A percentile compares a stretch with the other conserved stretches of the same genome.
phyloP scores from a whole-genome alignment of 2,797 vertebrate species.

The Picus viridis region DNA sequence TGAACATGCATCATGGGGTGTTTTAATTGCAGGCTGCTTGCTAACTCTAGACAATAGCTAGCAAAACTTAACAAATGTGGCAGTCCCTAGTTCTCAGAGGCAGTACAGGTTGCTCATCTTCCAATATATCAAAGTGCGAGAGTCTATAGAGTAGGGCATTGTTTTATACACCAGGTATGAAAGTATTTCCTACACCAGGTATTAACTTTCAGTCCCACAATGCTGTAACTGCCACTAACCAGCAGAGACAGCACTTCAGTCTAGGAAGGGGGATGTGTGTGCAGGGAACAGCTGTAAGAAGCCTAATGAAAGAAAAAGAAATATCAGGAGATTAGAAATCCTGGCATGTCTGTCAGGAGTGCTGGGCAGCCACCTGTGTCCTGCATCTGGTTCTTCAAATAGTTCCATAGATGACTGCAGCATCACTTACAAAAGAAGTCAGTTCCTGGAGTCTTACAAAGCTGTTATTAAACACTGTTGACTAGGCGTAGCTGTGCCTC shows the following conservation, averaged over 20 bases:
- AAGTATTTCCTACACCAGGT: not conserved
- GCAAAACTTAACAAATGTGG: not conserved
- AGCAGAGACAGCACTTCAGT: not conserved
- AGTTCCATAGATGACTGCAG: not conserved
- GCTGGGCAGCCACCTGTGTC: not conserved
- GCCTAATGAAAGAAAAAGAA: constrained; percentile 19
- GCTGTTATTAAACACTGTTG: not conserved
- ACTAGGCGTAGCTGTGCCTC: not conserved
- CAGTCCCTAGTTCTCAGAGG: not conserved
- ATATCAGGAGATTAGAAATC: not conserved
- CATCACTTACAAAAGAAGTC: not conserved
- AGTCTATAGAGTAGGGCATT: not conserved
- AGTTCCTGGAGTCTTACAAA: not conserved
- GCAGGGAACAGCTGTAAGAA: not conserved
- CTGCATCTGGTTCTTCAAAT: constrained; percentile 12
- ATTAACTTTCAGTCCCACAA: not conserved
- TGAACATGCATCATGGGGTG: not conserved
- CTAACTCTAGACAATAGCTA: not conserved
- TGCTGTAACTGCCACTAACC: not conserved
- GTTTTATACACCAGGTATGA: not conserved
- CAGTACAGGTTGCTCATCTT: not conserved
- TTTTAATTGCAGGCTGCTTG: constrained; percentile 27
- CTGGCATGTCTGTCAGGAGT: not conserved
- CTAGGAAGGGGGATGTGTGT: not conserved
- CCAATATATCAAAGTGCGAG: not conserved